Evolutionary conservation across 2,888 invertebrate genomes (phyloP).

Genomic region (Diplazon laetatorius): DNA sequence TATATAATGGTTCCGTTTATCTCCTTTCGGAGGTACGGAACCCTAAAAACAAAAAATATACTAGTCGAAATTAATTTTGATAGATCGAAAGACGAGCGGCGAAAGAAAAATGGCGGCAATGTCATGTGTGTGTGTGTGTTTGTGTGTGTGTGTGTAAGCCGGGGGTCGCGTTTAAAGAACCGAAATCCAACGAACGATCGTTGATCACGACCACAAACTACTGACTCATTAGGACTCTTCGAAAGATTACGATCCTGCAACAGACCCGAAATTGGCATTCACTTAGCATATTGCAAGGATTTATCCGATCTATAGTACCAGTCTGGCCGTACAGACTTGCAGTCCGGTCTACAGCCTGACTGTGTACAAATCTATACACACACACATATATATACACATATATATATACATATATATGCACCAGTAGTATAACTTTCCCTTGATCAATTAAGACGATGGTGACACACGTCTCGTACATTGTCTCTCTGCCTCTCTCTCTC

Average conservation of each 20-base stretch:
- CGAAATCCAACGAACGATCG: slow-evolving; percentile 46
- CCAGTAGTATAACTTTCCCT: slow-evolving; percentile 51
- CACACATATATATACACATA: background rate
- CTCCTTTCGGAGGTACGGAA: background rate
- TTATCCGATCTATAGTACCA: slow-evolving; percentile 50
- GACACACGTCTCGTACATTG: background rate
- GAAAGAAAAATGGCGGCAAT: background rate
- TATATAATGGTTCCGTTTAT: no score
- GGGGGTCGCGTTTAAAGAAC: slow-evolving; percentile 33
- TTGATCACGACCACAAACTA: slow-evolving; percentile 52
- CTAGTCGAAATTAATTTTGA: background rate
- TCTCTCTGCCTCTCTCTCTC: no score
- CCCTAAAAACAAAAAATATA: no score
- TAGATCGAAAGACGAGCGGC: slow-evolving; percentile 11
- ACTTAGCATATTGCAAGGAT: slow-evolving; percentile 62
- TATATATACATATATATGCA: background rate
- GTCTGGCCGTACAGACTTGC: background rate
- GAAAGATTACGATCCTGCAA: slow-evolving; percentile 58
- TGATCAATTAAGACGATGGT: slow-evolving; percentile 52
- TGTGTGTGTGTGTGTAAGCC: background rate
- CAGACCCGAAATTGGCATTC: slow-evolving; percentile 63
- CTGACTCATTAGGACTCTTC: slow-evolving; percentile 57
- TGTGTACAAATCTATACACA: no score
- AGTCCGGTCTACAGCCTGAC: background rate
- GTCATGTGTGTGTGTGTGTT: no score